Conservation (phyloP, 2,113 vertebrate species). For the Sinocyclocheilus anophthalmus region DNA sequence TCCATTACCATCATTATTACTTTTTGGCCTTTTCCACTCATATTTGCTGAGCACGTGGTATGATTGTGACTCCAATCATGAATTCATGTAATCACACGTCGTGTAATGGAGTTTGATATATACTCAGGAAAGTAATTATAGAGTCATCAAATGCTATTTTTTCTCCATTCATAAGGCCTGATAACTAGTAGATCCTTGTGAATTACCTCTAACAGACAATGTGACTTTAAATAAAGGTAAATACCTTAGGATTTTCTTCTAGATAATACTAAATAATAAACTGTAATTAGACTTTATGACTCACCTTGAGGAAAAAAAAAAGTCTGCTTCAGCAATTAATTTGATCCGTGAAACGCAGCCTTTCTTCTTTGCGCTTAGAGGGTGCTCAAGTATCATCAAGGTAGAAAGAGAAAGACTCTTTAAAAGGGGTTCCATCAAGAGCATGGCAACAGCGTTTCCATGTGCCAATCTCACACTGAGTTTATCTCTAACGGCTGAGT, state of each 20-base stretch:
- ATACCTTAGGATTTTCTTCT: background rate
- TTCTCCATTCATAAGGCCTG: background rate
- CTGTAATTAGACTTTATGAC: background rate
- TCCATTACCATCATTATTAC: background rate
- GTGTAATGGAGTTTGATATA: background rate
- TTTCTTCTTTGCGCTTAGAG: constrained; percentile 65
- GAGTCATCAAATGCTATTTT: background rate
- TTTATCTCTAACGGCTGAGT: constrained; percentile 13
- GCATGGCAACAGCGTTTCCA: constrained; percentile 74
- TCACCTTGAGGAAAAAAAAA: background rate
- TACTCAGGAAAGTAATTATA: background rate
- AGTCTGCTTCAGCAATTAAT: background rate
- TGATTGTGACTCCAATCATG: background rate
- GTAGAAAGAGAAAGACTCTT: constrained; percentile 58
- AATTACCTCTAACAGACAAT: background rate
- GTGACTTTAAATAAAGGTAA: background rate
- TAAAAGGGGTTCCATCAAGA: constrained; percentile 62
- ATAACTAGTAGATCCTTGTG: background rate
- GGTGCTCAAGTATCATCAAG: constrained; percentile 68
- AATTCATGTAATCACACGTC: background rate
- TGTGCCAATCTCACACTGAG: background rate
- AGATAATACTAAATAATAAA: background rate
- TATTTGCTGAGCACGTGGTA: background rate
- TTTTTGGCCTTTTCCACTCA: background rate
- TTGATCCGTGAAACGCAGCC: background rate